Evolutionary conservation across 2,113 vertebrate genomes (phyloP).

Genomic region (Equus quagga): DNA sequence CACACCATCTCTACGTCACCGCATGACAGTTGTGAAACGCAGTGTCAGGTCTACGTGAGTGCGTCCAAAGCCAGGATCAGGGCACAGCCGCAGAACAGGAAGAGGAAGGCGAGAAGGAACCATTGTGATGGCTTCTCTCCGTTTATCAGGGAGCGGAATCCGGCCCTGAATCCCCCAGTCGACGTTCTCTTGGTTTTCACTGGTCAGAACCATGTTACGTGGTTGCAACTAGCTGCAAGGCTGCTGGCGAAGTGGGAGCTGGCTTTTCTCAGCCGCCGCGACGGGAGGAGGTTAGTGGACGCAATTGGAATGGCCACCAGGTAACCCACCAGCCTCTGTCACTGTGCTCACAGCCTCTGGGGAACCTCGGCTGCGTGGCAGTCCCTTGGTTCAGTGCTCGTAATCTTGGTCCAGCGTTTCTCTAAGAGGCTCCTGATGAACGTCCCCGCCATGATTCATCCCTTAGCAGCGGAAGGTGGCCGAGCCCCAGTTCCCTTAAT

Average conservation of each 20-base stretch:
- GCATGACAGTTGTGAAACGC: background rate
- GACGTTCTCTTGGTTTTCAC: background rate
- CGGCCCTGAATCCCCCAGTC: background rate
- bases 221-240: background rate
- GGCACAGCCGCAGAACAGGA: background rate
- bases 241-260: background rate
- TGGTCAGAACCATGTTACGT: background rate
- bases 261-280: background rate
- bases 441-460: background rate
- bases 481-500: background rate
- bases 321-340: background rate
- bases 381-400: background rate
- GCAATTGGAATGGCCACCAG: background rate
- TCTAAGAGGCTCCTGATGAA: background rate
- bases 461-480: background rate
- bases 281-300: background rate
- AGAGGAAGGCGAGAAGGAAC: background rate
- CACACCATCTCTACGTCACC: background rate
- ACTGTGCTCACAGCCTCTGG: background rate
- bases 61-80: background rate
- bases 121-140: background rate
- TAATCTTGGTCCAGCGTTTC: background rate
- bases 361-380: background rate
- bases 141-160: background rate
- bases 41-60: background rate